Base-by-base conservation (phyloP, 2,888 invertebrate genomes). In the Trimorus sp. region DNA sequence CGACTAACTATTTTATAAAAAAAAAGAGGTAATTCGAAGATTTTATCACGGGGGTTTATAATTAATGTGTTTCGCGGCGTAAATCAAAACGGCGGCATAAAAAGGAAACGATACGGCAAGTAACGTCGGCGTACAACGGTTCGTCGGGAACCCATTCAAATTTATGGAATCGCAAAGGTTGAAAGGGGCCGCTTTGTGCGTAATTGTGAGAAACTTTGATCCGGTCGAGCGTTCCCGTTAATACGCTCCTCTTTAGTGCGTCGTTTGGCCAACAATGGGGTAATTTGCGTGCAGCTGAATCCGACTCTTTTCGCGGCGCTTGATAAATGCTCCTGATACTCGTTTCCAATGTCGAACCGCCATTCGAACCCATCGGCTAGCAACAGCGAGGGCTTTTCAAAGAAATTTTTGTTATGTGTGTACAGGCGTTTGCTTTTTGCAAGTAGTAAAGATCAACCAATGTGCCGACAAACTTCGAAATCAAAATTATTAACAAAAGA, bases 191-290 rank as follows among this genome's bases (percentile, higher is more conserved):
- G 51, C 58, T 73, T 51, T 49, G 59, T 37, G 63, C 51, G 68
- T 68, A 73, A 77, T 73, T 76, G 77, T 42, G 62, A 53, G 68
- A 77, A 58, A 73, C 42, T 73, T 73, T 54, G 71, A 73, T 59
- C 65, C 65, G 65, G 70, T 65, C 54, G 71, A 78, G 58, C 40
- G 45, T 65, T 79, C 26, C 26, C 68, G 60, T 73, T 73, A 68
- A 79, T 79, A 68, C 79, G 62, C 26, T 26, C 54, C 48, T 54
- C 73, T 76, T 63, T 71, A 68, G 56, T 60, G 42, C 56, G 68
- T 60, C 58, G 71, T 71, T 76, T 82, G 73, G 26, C 59, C 36
- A 66, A 82, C 69, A 82, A 82, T 77, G 68, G 62, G 77, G 54
- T 76, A 76, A 71, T 66, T 66, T 77, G 62, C 62, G 56, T 77